A percentile compares a stretch with the other conserved stretches of the same genome.
Evolutionary conservation across 2,797 vertebrate genomes (phyloP).

Genomic region (Lutjanus campechanus): DNA sequence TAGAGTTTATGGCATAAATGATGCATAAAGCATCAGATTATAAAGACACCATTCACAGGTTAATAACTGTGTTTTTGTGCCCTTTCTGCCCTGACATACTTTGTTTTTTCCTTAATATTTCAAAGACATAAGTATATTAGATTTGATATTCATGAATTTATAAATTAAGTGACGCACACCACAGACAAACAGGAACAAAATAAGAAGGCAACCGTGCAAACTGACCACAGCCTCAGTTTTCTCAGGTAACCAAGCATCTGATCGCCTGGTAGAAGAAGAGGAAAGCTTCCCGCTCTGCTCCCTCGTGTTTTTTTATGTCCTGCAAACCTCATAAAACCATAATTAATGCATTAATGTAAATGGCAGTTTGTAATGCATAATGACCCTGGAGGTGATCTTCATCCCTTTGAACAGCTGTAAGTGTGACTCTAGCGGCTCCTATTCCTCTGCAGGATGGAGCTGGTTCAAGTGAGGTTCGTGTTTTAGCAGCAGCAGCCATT

Average conservation of each 20-base stretch:
- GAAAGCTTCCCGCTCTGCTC: not conserved
- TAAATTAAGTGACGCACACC: not conserved
- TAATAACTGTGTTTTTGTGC: too few relatives aligned
- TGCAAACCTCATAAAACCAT: not conserved
- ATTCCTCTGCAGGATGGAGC: constrained; percentile 42
- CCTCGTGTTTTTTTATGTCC: not conserved
- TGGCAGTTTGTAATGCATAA: constrained; percentile 14
- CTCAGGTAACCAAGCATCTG: not conserved
- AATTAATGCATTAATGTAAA: constrained; percentile 48
- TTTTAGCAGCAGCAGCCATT: constrained; percentile 49
- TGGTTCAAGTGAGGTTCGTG: constrained; percentile 55
- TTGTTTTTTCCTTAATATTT: not conserved
- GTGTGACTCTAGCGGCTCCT: constrained; percentile 11
- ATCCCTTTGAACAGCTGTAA: constrained; percentile 24
- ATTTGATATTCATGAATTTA: too few relatives aligned
- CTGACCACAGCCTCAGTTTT: too few relatives aligned
- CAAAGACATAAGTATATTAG: not conserved
- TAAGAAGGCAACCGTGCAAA: not conserved
- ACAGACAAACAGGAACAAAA: not conserved
- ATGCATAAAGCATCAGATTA: not conserved
- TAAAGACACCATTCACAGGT: not conserved
- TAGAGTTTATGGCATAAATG: too few relatives aligned
- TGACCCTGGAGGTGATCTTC: constrained; percentile 27
- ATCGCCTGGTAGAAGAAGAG: not conserved
- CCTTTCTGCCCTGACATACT: too few relatives aligned